Conservation (phyloP, 1,140 invertebrate species). For the Anthonomus grandis region DNA sequence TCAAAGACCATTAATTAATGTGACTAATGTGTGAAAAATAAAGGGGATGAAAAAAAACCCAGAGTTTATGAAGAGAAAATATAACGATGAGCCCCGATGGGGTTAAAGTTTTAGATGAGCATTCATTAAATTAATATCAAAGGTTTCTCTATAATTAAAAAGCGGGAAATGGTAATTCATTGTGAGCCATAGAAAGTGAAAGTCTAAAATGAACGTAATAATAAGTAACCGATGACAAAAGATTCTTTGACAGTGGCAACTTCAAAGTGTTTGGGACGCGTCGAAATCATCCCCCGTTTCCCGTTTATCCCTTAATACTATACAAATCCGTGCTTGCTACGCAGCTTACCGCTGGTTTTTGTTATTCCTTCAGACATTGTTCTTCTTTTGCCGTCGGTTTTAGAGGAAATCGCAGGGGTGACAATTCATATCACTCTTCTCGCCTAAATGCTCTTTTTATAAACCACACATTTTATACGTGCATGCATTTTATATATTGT, state of each 20-base stretch:
- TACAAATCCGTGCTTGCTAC: slow-evolving; percentile 43
- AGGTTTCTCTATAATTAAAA: slow-evolving; percentile 48
- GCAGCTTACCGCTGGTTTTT: slow-evolving; percentile 40
- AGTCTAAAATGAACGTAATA: slow-evolving; percentile 48
- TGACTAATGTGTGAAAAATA: slow-evolving; percentile 14
- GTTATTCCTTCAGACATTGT: slow-evolving; percentile 38
- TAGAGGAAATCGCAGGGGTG: slow-evolving; percentile 33
- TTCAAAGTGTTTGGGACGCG: slow-evolving; percentile 47
- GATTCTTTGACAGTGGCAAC: slow-evolving; percentile 44
- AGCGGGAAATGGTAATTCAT: slow-evolving; percentile 46
- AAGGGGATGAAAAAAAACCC: slow-evolving; percentile 8
- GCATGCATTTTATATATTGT: not conserved
- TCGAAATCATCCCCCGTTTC: slow-evolving; percentile 37
- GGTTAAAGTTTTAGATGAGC: slow-evolving; percentile 29
- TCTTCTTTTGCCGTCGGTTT: slow-evolving; percentile 41
- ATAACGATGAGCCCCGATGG: slow-evolving; percentile 11
- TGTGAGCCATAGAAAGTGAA: slow-evolving; percentile 42
- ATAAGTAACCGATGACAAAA: slow-evolving; percentile 50
- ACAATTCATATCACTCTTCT: slow-evolving; percentile 21
- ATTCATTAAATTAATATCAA: slow-evolving; percentile 35
- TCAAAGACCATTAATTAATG: slow-evolving; percentile 12
- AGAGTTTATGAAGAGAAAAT: slow-evolving; percentile 18
- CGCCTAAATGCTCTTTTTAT: slow-evolving; percentile 27
- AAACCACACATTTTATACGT: slow-evolving; percentile 17
- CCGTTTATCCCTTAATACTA: slow-evolving; percentile 45